These are phyloP conservation scores for Leptopilina boulardi DNA, from an alignment of 1,140 invertebrate genomes.

Conservation along the genomic window DNA sequence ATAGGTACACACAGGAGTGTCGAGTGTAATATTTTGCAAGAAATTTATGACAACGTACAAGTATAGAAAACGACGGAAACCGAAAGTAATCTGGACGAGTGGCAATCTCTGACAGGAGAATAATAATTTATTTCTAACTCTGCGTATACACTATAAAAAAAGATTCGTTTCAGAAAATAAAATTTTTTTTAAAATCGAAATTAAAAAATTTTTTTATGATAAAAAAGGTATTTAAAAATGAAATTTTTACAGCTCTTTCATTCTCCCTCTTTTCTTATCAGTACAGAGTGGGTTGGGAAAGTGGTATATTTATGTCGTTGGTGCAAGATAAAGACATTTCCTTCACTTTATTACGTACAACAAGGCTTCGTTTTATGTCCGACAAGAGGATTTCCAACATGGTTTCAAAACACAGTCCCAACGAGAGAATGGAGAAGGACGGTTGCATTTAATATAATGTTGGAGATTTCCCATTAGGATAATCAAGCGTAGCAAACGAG, in stretches of 20 bases:
- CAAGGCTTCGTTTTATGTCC: slow-evolving; percentile 18
- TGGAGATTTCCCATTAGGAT: slow-evolving; percentile 24
- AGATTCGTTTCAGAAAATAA: not conserved
- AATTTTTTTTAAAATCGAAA: not conserved
- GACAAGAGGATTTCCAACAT: not conserved
- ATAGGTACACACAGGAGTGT: not conserved
- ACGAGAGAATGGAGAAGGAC: slow-evolving; percentile 2
- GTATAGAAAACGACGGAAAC: slow-evolving; percentile 16
- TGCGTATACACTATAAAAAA: not conserved
- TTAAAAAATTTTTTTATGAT: too few relatives aligned
- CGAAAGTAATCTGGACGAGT: not conserved
- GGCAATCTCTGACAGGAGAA: not conserved
- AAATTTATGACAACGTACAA: slow-evolving; percentile 29
- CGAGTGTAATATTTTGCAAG: slow-evolving; percentile 31
- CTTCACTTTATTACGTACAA: slow-evolving; percentile 16
- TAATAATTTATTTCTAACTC: slow-evolving; percentile 12
- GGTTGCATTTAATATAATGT: slow-evolving; percentile 22
- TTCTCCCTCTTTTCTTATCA: not conserved
- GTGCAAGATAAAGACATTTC: slow-evolving; percentile 13
- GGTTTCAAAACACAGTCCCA: too few relatives aligned
- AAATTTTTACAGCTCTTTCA: not conserved
- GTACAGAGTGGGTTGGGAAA: not conserved
- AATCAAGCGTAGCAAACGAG: slow-evolving; percentile 26
- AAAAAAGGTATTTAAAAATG: not conserved
- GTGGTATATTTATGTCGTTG: slow-evolving; percentile 5